A percentile compares a stretch with the other conserved stretches of the same genome.
Conservation (phyloP, 2,797 vertebrate species). For the Chelmon rostratus region DNA sequence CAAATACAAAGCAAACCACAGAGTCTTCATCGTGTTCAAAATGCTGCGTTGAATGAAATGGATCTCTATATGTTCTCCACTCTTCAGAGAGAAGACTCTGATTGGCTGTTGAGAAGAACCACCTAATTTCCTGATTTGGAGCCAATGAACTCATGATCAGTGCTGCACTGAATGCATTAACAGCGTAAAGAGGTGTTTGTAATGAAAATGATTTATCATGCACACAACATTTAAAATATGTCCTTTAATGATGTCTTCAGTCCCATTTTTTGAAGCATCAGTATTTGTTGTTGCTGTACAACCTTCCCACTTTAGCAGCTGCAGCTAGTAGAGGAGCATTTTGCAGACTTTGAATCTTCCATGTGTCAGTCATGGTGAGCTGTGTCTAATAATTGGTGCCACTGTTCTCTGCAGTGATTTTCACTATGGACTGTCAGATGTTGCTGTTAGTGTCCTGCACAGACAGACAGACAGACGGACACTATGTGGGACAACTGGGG, state of each 20-base stretch:
- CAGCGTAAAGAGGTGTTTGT: no score
- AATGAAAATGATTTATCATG: no score
- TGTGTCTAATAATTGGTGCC: no score
- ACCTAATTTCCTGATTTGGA: neutral
- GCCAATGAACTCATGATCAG: neutral
- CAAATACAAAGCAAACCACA: constrained; percentile 28
- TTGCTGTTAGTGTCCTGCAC: no score
- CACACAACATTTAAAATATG: neutral
- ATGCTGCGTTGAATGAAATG: neutral
- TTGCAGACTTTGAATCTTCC: no score
- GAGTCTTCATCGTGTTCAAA: constrained; percentile 2
- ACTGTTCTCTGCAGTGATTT: no score
- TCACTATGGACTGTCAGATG: no score
- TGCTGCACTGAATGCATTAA: neutral
- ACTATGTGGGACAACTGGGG: no score
- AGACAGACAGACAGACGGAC: no score
- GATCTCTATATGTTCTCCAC: neutral
- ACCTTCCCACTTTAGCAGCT: neutral
- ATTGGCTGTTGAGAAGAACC: constrained; percentile 44
- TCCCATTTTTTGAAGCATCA: neutral
- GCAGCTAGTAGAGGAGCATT: neutral
- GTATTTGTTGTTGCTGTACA: no score
- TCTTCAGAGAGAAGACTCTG: constrained; percentile 12
- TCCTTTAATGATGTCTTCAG: neutral
- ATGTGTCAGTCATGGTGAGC: no score